Base-by-base conservation (phyloP, 2,888 invertebrate species). In the Drepana falcataria region DNA sequence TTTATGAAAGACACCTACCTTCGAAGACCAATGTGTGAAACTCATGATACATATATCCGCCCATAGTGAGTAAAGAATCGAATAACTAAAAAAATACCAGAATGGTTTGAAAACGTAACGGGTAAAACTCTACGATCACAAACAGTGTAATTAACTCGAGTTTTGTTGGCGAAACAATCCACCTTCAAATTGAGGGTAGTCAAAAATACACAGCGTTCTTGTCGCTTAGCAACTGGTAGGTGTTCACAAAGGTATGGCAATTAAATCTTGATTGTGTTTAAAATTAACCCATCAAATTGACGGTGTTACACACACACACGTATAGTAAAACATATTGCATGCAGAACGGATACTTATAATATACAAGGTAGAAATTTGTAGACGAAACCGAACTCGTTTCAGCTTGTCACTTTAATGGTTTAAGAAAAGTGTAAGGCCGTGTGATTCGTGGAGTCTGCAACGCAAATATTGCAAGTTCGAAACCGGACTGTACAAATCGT, bases 221-320 rank as follows among this genome's bases (percentile, higher is more conserved):
- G 40, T 40, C 9, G 34, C 51, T 51, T 51, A 40, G 40, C 40
- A 49, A 49, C 40, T 51, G 40, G 37, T 51, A 40, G 41, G 34
- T 51, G 40, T 51, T 51, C 51, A 51, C 40, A 51, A 37, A 37
- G 41, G 40, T 37, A 40, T 51, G 51, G 40, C 40, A 51, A 51
- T 51, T 51, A 51, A 51, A 49, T 6, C 49, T 40, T 49, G 37
- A 51, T 51, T 51, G 51, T 51, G 41, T 34, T 51, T 51, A 51
- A 51, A 51, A 41, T 51, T 51, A 40, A 40, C 51, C 41, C 51
- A 7, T 3, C 40, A 41, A 49, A 9, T 49, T 37, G 49, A 37
- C 3, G 41, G 33, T 9, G 44, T 9, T 44, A 44, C 9, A 9
- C 44, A 9, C 9, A 44, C 7, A 44, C 37, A 37, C 3, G 44